Evolutionary conservation across 1,140 invertebrate species (phyloP).

Genomic region (Panagrolaimus sp.): DNA sequence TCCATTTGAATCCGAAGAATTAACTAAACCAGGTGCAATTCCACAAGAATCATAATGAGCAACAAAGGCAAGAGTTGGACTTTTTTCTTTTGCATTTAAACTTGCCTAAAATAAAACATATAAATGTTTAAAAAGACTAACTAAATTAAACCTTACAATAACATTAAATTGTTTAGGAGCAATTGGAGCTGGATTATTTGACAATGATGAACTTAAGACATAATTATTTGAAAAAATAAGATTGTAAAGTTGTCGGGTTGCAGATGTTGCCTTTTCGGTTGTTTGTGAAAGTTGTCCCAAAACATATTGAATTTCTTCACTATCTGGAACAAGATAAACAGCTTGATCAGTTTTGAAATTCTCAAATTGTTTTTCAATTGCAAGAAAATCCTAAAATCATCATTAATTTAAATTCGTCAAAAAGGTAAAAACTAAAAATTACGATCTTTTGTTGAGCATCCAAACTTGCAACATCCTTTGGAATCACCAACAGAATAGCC

Average conservation of each 20-base stretch:
- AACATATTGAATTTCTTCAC: conserved; percentile 19
- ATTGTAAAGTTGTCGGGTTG: conserved; percentile 44
- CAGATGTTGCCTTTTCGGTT: conserved; percentile 32
- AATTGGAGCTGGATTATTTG: conserved; percentile 11
- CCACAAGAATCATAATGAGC: conserved; percentile 87
- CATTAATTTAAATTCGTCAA: conserved; percentile 17
- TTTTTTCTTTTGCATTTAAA: conserved; percentile 68
- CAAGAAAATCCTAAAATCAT: conserved; percentile 67
- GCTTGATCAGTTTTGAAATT: conserved; percentile 75
- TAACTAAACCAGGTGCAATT: conserved; percentile 75
- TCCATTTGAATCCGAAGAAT: conserved; percentile 84
- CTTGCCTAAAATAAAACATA: conserved; percentile 70
- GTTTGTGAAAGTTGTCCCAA: conserved; percentile 27
- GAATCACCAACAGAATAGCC: conserved; percentile 76
- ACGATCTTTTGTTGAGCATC: conserved; percentile 71
- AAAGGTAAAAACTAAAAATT: conserved; percentile 34
- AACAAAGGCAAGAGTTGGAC: conserved; percentile 65
- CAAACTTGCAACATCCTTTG: conserved; percentile 69
- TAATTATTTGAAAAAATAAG: conserved; percentile 43
- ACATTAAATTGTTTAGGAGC: conserved; percentile 36
- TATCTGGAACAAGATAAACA: conserved; percentile 73
- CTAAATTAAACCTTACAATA: conserved; percentile 36
- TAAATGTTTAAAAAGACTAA: not conserved
- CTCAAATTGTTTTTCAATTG: conserved; percentile 76
- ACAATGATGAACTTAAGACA: conserved; percentile 27